Evolutionary conservation across 2,113 vertebrate species (phyloP).

Genomic region (Corythaixoides concolor): DNA sequence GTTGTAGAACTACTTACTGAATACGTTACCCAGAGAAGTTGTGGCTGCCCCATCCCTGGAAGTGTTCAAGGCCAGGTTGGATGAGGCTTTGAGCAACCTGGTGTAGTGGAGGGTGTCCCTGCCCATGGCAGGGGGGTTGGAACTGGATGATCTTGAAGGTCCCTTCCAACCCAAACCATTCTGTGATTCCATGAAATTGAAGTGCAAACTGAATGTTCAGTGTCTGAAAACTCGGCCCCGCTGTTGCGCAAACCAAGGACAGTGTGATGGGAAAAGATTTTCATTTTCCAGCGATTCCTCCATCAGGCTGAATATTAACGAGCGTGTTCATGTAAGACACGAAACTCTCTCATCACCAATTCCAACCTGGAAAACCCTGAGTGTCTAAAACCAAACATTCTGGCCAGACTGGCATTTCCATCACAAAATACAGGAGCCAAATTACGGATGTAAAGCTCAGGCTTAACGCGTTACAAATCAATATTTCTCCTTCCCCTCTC

Average conservation of each 20-base stretch:
- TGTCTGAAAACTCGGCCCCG: not conserved
- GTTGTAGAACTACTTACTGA: not conserved
- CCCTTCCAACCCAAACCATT: too few species aligned
- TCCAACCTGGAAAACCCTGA: not conserved
- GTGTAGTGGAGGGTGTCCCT: too few species aligned
- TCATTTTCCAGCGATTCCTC: not conserved
- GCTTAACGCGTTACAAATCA: conserved; percentile 13
- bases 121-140: too few species aligned
- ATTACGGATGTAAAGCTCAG: conserved; percentile 19
- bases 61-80: too few species aligned
- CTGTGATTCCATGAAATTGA: not conserved
- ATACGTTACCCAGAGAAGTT: too few species aligned
- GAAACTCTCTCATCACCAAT: not conserved
- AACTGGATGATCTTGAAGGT: too few species aligned
- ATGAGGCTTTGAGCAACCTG: too few species aligned
- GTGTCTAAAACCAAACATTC: not conserved
- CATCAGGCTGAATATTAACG: not conserved
- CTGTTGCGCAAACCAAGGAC: not conserved
- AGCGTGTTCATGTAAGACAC: not conserved
- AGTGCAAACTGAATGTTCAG: not conserved
- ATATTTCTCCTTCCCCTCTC: not conserved
- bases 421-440: not conserved
- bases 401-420: not conserved
- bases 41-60: too few species aligned
- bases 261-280: not conserved